These are phyloP conservation scores for Hexactinellida sp. DNA, from an alignment of 37 sponge, comb jelly and placozoan genomes.

Conservation along the genomic window DNA sequence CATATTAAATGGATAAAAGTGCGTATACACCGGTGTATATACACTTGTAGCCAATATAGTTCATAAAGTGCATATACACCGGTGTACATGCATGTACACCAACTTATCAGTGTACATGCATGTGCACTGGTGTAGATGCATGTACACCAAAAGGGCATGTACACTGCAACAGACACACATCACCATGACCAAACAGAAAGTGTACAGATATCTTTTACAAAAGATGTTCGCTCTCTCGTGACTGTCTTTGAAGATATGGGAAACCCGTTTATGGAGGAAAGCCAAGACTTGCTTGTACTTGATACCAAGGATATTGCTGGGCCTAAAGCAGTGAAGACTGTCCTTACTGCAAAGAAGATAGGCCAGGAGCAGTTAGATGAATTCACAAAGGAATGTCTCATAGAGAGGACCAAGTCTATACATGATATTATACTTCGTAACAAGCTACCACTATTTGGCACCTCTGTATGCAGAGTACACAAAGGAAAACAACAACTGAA, in stretches of 20 bases:
- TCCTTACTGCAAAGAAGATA: background rate
- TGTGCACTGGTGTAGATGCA: too few species aligned
- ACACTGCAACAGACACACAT: background rate
- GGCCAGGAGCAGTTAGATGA: constrained; percentile 24
- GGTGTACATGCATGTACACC: too few species aligned
- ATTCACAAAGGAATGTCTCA: constrained; percentile 22
- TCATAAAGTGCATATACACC: too few species aligned
- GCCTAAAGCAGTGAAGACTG: constrained; percentile 1
- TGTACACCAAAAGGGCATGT: background rate
- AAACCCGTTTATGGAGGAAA: constrained; percentile 32
- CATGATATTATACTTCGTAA: constrained; percentile 18
- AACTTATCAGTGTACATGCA: too few species aligned
- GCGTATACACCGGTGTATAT: too few species aligned
- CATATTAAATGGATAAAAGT: too few species aligned
- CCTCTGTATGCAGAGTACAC: too few species aligned
- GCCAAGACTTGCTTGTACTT: constrained; percentile 21
- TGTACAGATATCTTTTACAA: background rate
- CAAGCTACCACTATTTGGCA: background rate
- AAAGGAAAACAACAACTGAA: too few species aligned
- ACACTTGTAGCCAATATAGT: too few species aligned
- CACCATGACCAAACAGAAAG: constrained; percentile 28
- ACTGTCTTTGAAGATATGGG: constrained; percentile 24
- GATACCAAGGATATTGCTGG: constrained; percentile 33
- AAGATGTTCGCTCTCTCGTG: constrained; percentile 16
- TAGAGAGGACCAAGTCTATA: constrained; percentile 21